A percentile compares a stretch with the other conserved stretches of the same genome.
phyloP scores from a whole-genome alignment of 2,113 vertebrate species.

The Silurus asotus region DNA sequence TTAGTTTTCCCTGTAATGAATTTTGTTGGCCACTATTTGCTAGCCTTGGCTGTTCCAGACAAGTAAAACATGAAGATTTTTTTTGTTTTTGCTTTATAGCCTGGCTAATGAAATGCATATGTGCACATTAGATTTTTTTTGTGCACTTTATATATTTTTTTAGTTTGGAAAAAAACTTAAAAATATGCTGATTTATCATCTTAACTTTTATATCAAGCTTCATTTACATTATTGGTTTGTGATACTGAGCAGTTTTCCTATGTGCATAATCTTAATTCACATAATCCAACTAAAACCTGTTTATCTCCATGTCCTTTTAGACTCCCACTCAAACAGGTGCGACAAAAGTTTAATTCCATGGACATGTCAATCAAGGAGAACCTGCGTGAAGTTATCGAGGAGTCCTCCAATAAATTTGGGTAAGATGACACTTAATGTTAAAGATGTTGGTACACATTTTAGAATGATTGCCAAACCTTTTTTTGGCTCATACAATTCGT shows the following conservation, averaged over 20 bases:
- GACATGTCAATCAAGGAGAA: conserved; percentile 94
- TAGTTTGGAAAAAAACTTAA: not conserved
- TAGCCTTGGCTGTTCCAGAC: not conserved
- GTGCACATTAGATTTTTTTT: not conserved
- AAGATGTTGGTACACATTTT: not conserved
- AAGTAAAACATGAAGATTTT: not conserved
- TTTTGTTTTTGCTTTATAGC: not conserved
- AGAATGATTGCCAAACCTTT: not conserved
- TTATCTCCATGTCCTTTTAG: conserved; percentile 63
- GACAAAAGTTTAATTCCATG: conserved; percentile 96
- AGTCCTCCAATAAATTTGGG: conserved; percentile 96
- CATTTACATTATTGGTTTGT: not conserved
- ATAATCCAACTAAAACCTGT: not conserved
- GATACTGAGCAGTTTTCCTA: not conserved
- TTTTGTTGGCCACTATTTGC: not conserved
- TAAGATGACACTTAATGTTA: conserved; percentile 57
- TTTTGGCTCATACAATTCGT: not conserved
- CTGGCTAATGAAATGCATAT: not conserved
- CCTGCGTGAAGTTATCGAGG: conserved; percentile 90
- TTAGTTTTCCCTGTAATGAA: not conserved
- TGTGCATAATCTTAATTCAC: not conserved
- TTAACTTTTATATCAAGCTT: not conserved
- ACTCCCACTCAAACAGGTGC: conserved; percentile 91
- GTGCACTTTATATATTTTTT: not conserved
- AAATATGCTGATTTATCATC: not conserved